Percentiles rank a stretch among this genome's conserved stretches.
Evolutionary conservation across 2,888 invertebrate species (phyloP).

Genomic region (Poecilus cupreus): DNA sequence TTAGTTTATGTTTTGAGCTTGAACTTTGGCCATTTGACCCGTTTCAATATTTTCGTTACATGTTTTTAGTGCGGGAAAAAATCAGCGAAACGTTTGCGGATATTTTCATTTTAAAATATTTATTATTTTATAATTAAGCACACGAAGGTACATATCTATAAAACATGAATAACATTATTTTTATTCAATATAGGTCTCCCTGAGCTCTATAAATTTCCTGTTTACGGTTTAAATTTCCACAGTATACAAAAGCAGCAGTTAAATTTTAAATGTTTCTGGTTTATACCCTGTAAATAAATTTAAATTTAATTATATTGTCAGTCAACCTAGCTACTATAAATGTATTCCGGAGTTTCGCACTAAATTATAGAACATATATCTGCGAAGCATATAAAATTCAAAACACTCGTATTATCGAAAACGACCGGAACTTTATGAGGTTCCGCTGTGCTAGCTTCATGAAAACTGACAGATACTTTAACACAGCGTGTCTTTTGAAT

Average conservation of each 20-base stretch:
- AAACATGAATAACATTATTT: neutral
- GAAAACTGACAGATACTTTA: neutral
- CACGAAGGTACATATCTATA: no score
- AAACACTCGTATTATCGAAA: slow-evolving; percentile 25
- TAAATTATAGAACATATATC: slow-evolving; percentile 29
- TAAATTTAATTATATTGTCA: slow-evolving; percentile 40
- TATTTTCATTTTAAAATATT: neutral
- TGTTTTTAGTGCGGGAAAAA: neutral
- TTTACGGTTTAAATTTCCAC: slow-evolving; percentile 13
- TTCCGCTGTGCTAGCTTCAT: neutral
- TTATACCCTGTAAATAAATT: slow-evolving; percentile 33
- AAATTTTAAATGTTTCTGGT: slow-evolving; percentile 12
- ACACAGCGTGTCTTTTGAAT: neutral
- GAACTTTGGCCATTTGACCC: neutral
- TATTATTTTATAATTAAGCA: neutral
- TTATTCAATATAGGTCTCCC: neutral
- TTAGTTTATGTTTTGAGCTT: no score
- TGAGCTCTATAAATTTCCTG: slow-evolving; percentile 6
- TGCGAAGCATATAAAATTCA: slow-evolving; percentile 26
- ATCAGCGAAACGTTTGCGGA: neutral
- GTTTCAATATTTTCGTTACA: neutral
- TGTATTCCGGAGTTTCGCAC: neutral
- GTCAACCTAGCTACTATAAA: neutral
- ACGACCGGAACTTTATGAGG: slow-evolving; percentile 19
- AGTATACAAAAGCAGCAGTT: slow-evolving; percentile 10